phyloP scores from a whole-genome alignment of 2,797 vertebrate species.

The Rhinatrema bivittatum region DNA sequence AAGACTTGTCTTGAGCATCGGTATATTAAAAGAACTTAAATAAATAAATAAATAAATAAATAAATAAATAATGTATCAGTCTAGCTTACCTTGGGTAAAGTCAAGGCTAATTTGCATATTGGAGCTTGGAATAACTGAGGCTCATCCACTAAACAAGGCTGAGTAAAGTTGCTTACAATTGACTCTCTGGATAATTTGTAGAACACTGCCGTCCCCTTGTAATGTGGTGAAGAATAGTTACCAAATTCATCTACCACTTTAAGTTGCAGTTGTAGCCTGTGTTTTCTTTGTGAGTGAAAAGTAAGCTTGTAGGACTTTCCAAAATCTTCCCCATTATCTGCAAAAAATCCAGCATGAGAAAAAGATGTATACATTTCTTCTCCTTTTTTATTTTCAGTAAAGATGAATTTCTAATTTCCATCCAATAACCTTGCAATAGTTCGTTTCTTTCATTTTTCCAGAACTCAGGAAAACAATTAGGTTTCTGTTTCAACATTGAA shows the following conservation, averaged over 20 bases:
- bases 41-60: no score
- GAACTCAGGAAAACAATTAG: no score
- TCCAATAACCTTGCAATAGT: no score
- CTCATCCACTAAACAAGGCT: constrained; percentile 5
- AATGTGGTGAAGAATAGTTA: constrained; percentile 77
- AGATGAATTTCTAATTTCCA: no score
- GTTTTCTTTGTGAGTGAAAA: constrained; percentile 74
- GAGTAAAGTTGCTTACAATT: constrained; percentile 42
- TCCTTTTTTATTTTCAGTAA: no score
- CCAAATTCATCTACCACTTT: constrained; percentile 75
- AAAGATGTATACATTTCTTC: not conserved
- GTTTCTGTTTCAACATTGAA: no score
- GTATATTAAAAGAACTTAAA: no score
- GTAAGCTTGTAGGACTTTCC: constrained; percentile 48
- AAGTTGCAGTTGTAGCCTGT: constrained; percentile 56
- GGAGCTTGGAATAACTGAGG: constrained; percentile 46
- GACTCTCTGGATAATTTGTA: constrained; percentile 62
- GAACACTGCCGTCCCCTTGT: constrained; percentile 69
- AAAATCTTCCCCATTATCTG: constrained; percentile 46
- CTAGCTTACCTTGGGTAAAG: constrained; percentile 75
- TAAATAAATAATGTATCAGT: no score
- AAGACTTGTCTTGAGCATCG: no score
- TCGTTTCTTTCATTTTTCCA: no score
- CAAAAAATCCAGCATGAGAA: not conserved
- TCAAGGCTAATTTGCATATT: constrained; percentile 70